A percentile compares a stretch with the other conserved stretches of the same genome.
These are phyloP conservation scores for Bombus balteatus DNA, from an alignment of 1,140 invertebrate species.

Conservation along the genomic window DNA sequence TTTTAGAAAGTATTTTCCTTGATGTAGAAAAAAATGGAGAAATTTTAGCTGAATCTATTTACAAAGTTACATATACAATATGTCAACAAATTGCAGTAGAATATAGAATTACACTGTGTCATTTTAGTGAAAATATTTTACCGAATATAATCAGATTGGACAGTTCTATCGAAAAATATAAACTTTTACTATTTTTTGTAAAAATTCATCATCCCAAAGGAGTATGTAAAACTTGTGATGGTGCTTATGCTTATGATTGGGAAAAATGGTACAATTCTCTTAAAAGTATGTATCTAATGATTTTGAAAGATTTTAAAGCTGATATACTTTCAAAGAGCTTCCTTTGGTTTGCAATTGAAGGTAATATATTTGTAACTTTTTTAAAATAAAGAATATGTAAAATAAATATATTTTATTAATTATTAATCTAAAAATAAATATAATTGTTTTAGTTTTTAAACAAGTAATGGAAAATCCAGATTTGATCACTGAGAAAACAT, in stretches of 20 bases:
- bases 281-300: slow-evolving; percentile 64
- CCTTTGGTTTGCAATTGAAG: slow-evolving; percentile 69
- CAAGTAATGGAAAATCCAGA: slow-evolving; percentile 63
- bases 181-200: slow-evolving; percentile 70
- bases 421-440: slow-evolving; percentile 8
- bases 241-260: slow-evolving; percentile 65
- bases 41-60: slow-evolving; percentile 55
- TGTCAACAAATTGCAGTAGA: slow-evolving; percentile 72
- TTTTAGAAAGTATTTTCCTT: slow-evolving; percentile 63
- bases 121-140: slow-evolving; percentile 73
- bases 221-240: slow-evolving; percentile 45
- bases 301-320: slow-evolving; percentile 67
- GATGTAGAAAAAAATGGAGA: slow-evolving; percentile 56
- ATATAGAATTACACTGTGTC: slow-evolving; percentile 68
- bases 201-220: slow-evolving; percentile 76
- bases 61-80: slow-evolving; percentile 65
- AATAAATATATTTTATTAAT: slow-evolving; percentile 10
- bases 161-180: slow-evolving; percentile 70
- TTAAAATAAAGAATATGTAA: slow-evolving; percentile 1
- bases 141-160: slow-evolving; percentile 62
- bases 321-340: slow-evolving; percentile 59
- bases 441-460: slow-evolving; percentile 66
- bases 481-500: slow-evolving; percentile 20
- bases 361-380: slow-evolving; percentile 55
- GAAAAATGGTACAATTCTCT: slow-evolving; percentile 71